Evolutionary conservation across 2,797 vertebrate genomes (phyloP).

Genomic region (Heterohyrax brucei): DNA sequence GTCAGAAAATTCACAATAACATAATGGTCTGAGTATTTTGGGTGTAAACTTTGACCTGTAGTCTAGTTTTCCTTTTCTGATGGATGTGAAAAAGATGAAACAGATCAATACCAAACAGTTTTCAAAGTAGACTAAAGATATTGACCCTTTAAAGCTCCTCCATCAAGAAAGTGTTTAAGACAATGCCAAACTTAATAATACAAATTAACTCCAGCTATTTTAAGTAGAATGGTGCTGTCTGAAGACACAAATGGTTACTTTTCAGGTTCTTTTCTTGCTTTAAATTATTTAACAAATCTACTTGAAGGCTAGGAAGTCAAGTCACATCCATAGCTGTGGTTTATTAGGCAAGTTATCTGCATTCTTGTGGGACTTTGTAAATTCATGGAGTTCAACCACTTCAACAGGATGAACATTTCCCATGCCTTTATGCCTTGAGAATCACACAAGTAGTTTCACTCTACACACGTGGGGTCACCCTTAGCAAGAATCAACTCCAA

Average conservation of each 20-base stretch:
- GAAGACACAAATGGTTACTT: conserved; percentile 17
- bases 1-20: conserved; percentile 5
- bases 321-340: not conserved
- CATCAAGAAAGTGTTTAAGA: conserved; percentile 45
- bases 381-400: not conserved
- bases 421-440: not conserved
- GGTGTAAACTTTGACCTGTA: not conserved
- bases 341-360: not conserved
- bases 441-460: too few species aligned
- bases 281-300: conserved; percentile 40
- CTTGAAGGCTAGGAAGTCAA: conserved; percentile 5
- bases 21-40: not conserved
- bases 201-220: conserved; percentile 21
- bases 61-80: not conserved
- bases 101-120: not conserved
- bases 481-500: too few species aligned
- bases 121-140: conserved; percentile 1
- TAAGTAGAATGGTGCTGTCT: not conserved
- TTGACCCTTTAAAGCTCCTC: not conserved
- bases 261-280: conserved; percentile 1
- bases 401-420: conserved; percentile 2
- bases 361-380: not conserved
- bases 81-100: conserved; percentile 20
- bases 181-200: conserved; percentile 10
- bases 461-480: too few species aligned